Conservation (phyloP, 2,888 invertebrate genomes). For the Steromphala cineraria region DNA sequence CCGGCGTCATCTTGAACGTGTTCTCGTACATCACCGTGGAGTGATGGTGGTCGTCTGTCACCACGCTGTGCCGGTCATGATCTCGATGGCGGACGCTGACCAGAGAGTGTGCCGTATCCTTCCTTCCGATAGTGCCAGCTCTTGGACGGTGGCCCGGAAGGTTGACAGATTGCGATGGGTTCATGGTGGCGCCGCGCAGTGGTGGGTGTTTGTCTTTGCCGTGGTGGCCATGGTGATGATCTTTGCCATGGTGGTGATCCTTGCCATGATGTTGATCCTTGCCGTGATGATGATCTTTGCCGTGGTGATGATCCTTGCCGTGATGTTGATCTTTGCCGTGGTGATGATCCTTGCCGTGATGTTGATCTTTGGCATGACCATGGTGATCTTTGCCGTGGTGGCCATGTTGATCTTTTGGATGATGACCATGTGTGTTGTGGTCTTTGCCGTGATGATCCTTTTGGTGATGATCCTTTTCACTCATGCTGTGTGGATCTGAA, state of each 20-base stretch:
- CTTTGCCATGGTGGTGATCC: slow-evolving; percentile 34
- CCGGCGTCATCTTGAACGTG: slow-evolving; percentile 64
- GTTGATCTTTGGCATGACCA: too few species aligned
- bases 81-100: slow-evolving; percentile 35
- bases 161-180: slow-evolving; percentile 5
- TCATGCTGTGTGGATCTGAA: too few species aligned
- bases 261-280: neutral
- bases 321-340: too few species aligned
- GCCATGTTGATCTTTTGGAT: too few species aligned
- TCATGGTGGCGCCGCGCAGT: slow-evolving; percentile 29
- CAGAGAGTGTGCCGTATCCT: slow-evolving; percentile 19
- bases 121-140: slow-evolving; percentile 48
- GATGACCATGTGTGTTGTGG: too few species aligned
- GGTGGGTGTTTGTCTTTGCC: slow-evolving; percentile 41
- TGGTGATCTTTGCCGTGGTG: too few species aligned
- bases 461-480: too few species aligned
- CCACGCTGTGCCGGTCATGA: slow-evolving; percentile 52
- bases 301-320: too few species aligned
- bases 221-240: slow-evolving; percentile 39
- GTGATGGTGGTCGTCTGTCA: slow-evolving; percentile 41
- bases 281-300: too few species aligned
- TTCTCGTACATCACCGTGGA: slow-evolving; percentile 57
- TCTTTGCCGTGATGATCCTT: too few species aligned
- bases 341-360: too few species aligned
- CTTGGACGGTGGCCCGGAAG: slow-evolving; percentile 47